Evolutionary conservation across 2,888 invertebrate genomes (phyloP), one percentile per base, ranked within the genome.

Genomic region (Athalia rosae): DNA sequence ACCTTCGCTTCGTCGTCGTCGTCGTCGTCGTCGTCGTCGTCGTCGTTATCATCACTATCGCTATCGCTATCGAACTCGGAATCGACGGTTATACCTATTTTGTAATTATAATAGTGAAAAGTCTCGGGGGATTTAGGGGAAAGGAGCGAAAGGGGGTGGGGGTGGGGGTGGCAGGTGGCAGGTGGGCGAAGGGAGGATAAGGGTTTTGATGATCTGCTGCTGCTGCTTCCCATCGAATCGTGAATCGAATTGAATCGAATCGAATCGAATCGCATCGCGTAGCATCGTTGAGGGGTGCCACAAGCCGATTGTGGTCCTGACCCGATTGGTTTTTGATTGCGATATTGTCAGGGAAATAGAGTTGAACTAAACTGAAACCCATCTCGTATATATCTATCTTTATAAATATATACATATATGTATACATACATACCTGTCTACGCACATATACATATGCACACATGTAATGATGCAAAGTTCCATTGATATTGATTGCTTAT

Each of bases 301-400:
- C 74, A 62, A 74, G 61, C 74, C 74, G 74, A 74, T 74, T 74
- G 74, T 61, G 74, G 74, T 74, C 50, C 62, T 74, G 62, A 59
- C 61, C 62, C 74, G 74, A 74, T 74, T 74, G 62, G 48, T 59
- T 74, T 74, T 74, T 74, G 74, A 74, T 74, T 74, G 74, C 74
- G 74, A 74, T 74, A 74, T 74, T 74, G 74, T 74, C 74, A 74
- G 74, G 62, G 59, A 74, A 74, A 74, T 74, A 74, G 74, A 74
- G 74, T 74, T 62, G 74, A 74, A 71, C 74, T 50, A 62, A 74
- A 62, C 74, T 50, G 74, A 59, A 28, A n/a, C 41, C 13, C 56
- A 58, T 47, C 69, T 15, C 28, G 13, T 8, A 61, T n/a, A 15
- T 53, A 28, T 15, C 61, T 61, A 61, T 61, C 15, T n/a, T 13